Base-by-base conservation (phyloP, 1,140 invertebrate species). In the Papilio dardanus region DNA sequence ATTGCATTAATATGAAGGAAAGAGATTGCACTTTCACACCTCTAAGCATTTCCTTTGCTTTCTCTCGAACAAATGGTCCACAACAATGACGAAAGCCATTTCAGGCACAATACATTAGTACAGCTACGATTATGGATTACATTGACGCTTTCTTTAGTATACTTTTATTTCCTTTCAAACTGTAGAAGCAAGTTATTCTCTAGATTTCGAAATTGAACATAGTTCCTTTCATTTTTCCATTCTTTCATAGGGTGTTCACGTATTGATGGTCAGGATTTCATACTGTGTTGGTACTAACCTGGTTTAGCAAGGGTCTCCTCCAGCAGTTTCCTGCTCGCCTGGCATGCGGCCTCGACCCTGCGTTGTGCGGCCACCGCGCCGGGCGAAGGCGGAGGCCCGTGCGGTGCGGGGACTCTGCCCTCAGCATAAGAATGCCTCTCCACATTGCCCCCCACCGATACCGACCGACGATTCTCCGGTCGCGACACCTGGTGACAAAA, bases 251-350 rank as follows among this genome's bases (percentile, higher is more conserved):
- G 16, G 1, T 46, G 16, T 19, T 46, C 42, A 46, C 42, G 16
- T 46, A 46, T 46, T 19, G n/a, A 1, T 46, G 16, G n/a, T 46
- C 42, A 46, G n/a, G 5, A n/a, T 46, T 19, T 4, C n/a, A 19
- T 19, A 0, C 16, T 46, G n/a, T 5, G 16, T 7, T 46, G 30
- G 37, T 12, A 65, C 75, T 92, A 96, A 80, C 95, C 95, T 67
- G 96, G 93, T 78, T 96, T 95, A 76, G 95, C 95, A 19, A 98
- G 92, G 3, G 96, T 96, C 77, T 97, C 96, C 86, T 98, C 96
- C 83, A 98, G 95, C 33, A 97, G 94, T 76, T 95, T 94, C 81
- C 95, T 94, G 67, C 95, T 95, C 33, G 93, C 92, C 62, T 89
- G 88, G 77, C 93, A 94, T 28, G 89, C 89, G 54, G 86, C 89